Base-by-base conservation (phyloP, 1,140 invertebrate genomes). In the Aphaenogaster floridana region DNA sequence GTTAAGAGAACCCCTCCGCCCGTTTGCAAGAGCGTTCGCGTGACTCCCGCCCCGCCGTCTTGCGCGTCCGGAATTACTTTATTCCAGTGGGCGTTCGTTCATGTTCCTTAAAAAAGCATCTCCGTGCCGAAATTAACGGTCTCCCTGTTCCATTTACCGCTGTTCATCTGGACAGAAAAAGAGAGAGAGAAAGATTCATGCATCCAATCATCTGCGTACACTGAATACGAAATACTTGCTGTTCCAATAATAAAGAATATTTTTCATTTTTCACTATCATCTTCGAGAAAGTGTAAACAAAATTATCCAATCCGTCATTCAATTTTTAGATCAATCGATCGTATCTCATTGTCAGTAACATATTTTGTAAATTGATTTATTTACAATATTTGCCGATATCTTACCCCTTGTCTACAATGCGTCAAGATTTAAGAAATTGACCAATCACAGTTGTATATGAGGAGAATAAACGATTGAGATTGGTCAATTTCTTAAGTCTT, bases 91-190 rank as follows among this genome's bases (percentile, higher is more conserved):
- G 74, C 83, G 74, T 76, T 72, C 52, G 68, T 74, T 77, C 83
- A 48, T 64, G 85, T 76, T 71, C 66, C 54, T 83, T 72, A 72
- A 83, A 72, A 83, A 83, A 83, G 80, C 80, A 72, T 83, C 80
- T 74, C 68, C 36, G 50, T 69, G 78, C 64, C 80, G 39, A 72
- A 83, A 83, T 83, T 83, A 83, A 83, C 77, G 77, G 61, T 52
- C 61, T 45, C 9, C 42, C 36, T 17, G 45, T 66, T 66, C 17
- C 61, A 52, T 34, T 50, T 64, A 48, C 21, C 17, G 78, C 66
- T 71, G 66, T 48, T 81, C 79, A 57, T 83, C 52, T 5, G 48
- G 17, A 57, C 66, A 36, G 36, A 17, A 36, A 36, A 36, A 68
- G 50, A 69, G 36, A 76, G 9, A 11, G 13, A 76, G 36, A 42